phyloP scores from a whole-genome alignment of 30 jellyfish, hydroid and myxozoan genomes.

The Aurelia sp. region DNA sequence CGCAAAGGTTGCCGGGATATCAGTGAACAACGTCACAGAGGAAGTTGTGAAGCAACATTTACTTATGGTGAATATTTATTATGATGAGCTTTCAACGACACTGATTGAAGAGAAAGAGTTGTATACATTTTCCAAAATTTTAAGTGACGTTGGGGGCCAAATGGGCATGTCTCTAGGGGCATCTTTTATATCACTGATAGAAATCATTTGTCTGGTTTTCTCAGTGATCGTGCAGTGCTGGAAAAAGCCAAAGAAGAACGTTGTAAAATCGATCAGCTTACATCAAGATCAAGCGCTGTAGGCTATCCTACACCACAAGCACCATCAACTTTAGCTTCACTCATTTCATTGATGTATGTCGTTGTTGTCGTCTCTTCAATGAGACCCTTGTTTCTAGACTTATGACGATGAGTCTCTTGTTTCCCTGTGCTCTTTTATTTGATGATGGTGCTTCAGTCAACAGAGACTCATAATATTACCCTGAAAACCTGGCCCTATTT shows the following conservation, averaged over 20 bases:
- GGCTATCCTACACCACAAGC: no score
- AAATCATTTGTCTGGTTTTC: slow-evolving; percentile 12
- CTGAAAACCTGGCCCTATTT: no score
- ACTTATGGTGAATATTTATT: slow-evolving; percentile 5
- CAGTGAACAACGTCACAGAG: neutral
- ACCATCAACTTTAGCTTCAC: no score
- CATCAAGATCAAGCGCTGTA: no score
- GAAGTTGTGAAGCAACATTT: neutral
- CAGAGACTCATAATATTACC: no score
- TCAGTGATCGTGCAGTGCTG: neutral
- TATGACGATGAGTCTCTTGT: no score
- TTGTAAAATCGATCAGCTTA: neutral
- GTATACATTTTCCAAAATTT: slow-evolving; percentile 16
- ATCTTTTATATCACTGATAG: slow-evolving; percentile 47
- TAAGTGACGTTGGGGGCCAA: slow-evolving; percentile 66
- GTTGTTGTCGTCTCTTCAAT: no score
- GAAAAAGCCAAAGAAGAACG: neutral
- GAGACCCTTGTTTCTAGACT: no score
- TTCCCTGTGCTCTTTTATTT: no score
- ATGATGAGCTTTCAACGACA: slow-evolving; percentile 6
- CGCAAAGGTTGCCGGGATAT: neutral
- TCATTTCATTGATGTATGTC: no score
- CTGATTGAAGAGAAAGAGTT: slow-evolving; percentile 26
- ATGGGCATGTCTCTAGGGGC: slow-evolving; percentile 70
- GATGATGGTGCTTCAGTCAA: no score